Evolutionary conservation across 2,797 vertebrate genomes (phyloP).

Genomic region (Liparis tanakae): DNA sequence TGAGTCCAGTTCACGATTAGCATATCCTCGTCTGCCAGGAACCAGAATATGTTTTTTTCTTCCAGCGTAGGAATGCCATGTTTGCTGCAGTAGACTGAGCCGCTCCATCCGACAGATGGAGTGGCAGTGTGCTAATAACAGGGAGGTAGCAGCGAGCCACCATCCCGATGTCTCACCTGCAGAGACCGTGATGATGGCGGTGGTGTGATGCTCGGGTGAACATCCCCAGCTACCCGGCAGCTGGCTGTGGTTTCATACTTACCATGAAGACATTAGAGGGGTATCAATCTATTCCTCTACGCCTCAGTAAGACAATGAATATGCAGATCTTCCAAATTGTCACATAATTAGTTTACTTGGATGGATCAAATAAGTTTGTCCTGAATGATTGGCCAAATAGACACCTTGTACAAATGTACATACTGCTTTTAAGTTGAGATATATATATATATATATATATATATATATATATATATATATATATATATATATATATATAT

Average conservation of each 20-base stretch:
- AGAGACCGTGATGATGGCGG: slow-evolving; percentile 30
- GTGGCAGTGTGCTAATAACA: slow-evolving; percentile 62
- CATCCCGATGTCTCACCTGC: slow-evolving; percentile 29
- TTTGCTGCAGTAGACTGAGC: slow-evolving; percentile 48
- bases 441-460: too few species aligned
- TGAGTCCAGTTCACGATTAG: slow-evolving; percentile 47
- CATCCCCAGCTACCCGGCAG: background rate
- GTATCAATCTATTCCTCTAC: background rate
- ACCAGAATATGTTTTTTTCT: background rate
- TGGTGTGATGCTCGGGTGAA: slow-evolving; percentile 28
- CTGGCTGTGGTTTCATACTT: background rate
- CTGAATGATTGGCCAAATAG: too few species aligned
- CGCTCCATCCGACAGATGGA: slow-evolving; percentile 65
- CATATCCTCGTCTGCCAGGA: slow-evolving; percentile 39
- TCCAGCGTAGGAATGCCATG: slow-evolving; percentile 20
- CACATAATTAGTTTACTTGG: too few species aligned
- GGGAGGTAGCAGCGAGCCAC: slow-evolving; percentile 57
- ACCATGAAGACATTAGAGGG: background rate
- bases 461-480: too few species aligned
- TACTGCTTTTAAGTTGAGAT: too few species aligned
- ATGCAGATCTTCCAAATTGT: too few species aligned
- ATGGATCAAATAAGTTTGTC: too few species aligned
- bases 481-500: too few species aligned
- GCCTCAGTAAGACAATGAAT: background rate
- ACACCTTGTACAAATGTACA: too few species aligned